Evolutionary conservation across 2,888 invertebrate species (phyloP).

Genomic region (Amphipyra tragopoginis): DNA sequence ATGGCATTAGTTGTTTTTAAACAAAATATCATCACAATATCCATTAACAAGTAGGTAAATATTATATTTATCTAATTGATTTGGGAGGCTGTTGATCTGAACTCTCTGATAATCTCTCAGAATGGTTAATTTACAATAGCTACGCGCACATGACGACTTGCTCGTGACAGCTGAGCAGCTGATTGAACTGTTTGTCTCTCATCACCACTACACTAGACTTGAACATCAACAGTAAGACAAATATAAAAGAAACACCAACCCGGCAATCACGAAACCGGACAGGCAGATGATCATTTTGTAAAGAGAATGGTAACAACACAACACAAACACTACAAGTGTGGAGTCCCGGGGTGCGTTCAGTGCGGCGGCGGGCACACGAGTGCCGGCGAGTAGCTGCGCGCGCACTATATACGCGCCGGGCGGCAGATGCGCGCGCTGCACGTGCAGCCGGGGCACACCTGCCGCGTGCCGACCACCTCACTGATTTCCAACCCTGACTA

Average conservation of each 20-base stretch:
- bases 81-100: no score
- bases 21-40: no score
- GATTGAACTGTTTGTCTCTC: no score
- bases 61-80: no score
- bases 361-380: constrained; percentile 17
- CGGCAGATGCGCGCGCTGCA: constrained; percentile 10
- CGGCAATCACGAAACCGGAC: constrained; percentile 88
- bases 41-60: no score
- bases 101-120: no score
- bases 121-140: no score
- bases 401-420: constrained; percentile 41
- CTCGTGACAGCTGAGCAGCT: constrained; percentile 1
- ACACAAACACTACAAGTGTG: neutral
- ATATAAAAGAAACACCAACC: constrained; percentile 71
- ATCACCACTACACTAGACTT: no score
- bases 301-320: constrained; percentile 9
- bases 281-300: constrained; percentile 86
- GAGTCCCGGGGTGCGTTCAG: constrained; percentile 3
- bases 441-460: constrained; percentile 42
- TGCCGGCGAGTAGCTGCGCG: constrained; percentile 26
- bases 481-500: constrained; percentile 17
- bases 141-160: no score
- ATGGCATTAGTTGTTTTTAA: no score
- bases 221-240: neutral
- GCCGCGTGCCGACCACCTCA: constrained; percentile 33